Percentiles rank a stretch among this genome's conserved stretches.
phyloP scores from a whole-genome alignment of 2,888 invertebrate genomes.

The Pheosia tremula region DNA sequence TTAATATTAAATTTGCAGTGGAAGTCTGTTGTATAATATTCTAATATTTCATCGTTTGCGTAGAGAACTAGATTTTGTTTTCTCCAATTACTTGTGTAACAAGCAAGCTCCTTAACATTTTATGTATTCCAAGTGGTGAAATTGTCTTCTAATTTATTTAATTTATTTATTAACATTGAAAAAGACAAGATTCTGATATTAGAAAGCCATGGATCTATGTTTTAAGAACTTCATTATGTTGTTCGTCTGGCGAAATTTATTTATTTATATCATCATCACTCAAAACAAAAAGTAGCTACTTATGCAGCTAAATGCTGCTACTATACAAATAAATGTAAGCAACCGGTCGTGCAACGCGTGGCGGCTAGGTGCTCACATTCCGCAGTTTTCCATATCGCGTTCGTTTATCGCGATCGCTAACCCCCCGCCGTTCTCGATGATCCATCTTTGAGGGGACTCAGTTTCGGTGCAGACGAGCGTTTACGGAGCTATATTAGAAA shows the following conservation, averaged over 20 bases:
- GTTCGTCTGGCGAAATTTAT: not conserved
- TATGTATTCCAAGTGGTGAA: not conserved
- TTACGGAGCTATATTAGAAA: not conserved
- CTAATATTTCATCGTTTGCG: conserved; percentile 34
- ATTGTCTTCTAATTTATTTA: too few species aligned
- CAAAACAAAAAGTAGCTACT: conserved; percentile 13
- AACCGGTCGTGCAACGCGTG: conserved; percentile 30
- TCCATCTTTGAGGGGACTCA: conserved; percentile 70
- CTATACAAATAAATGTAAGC: conserved; percentile 18
- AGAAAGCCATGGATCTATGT: too few species aligned
- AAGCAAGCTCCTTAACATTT: conserved; percentile 7
- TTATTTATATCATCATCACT: conserved; percentile 8
- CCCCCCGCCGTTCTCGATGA: conserved; percentile 71
- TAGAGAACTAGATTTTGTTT: conserved; percentile 35
- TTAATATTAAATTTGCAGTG: too few species aligned
- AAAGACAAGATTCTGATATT: too few species aligned
- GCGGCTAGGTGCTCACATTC: conserved; percentile 50
- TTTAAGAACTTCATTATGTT: too few species aligned
- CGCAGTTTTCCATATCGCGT: conserved; percentile 74
- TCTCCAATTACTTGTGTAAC: conserved; percentile 28
- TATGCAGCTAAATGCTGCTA: not conserved
- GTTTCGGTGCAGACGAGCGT: conserved; percentile 48
- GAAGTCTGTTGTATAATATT: conserved; percentile 17
- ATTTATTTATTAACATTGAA: too few species aligned
- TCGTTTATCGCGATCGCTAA: conserved; percentile 66